Percentiles rank a stretch among this genome's conserved stretches.
Conservation (phyloP, 2,888 invertebrate genomes). For the Coleophora deauratella region DNA sequence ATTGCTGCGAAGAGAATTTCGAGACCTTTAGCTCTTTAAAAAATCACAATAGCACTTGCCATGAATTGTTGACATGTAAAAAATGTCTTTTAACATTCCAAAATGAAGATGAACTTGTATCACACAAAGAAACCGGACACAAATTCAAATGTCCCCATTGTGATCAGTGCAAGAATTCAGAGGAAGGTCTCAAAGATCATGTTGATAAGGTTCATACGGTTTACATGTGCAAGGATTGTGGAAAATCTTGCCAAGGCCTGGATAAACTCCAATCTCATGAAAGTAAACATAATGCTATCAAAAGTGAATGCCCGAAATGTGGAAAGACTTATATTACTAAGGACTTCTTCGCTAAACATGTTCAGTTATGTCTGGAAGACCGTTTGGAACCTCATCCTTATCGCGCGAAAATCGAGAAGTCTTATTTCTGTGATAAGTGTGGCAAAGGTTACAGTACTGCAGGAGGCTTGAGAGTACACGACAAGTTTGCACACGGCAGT, state of each 20-base stretch:
- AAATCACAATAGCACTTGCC: conserved; percentile 33
- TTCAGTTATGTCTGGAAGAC: conserved; percentile 45
- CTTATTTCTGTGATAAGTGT: conserved; percentile 44
- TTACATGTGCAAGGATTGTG: conserved; percentile 51
- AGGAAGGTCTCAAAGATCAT: conserved; percentile 39
- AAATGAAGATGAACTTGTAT: conserved; percentile 23
- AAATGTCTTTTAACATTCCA: conserved; percentile 34
- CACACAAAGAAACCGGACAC: conserved; percentile 27
- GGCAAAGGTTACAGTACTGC: conserved; percentile 53
- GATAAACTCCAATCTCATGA: conserved; percentile 47
- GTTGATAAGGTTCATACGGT: conserved; percentile 30
- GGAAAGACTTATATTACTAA: conserved; percentile 50
- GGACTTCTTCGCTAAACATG: conserved; percentile 50
- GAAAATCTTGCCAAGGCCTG: conserved; percentile 41
- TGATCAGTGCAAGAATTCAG: conserved; percentile 27
- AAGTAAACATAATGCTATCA: conserved; percentile 38
- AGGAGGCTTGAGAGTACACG: conserved; percentile 54
- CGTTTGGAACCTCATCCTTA: conserved; percentile 51
- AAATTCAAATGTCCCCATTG: conserved; percentile 41
- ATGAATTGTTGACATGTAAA: conserved; percentile 36
- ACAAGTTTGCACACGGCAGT: conserved; percentile 53
- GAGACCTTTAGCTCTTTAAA: conserved; percentile 16
- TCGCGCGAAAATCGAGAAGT: conserved; percentile 39
- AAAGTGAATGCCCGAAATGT: conserved; percentile 53
- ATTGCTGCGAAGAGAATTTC: conserved; percentile 1